Percentiles rank a stretch among this genome's conserved stretches.
phyloP scores from a whole-genome alignment of 2,888 invertebrate species.

The Anthrax anthrax region DNA sequence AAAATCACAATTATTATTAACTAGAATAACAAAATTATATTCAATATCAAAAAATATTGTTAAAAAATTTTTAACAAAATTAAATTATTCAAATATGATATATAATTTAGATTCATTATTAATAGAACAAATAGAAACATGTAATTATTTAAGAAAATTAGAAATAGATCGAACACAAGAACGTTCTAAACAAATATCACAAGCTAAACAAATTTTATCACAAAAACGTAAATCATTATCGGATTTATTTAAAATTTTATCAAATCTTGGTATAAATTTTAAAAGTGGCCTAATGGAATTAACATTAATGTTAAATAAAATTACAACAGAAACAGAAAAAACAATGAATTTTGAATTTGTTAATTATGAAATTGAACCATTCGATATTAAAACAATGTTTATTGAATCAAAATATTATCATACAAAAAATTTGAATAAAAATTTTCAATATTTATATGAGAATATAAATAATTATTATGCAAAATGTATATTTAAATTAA shows the following conservation, averaged over 20 bases:
- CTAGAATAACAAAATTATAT: constrained; percentile 36
- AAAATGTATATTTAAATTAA: constrained; percentile 30
- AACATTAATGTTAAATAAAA: constrained; percentile 23
- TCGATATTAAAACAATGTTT: constrained; percentile 41
- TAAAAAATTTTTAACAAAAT: constrained; percentile 43
- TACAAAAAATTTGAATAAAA: constrained; percentile 28
- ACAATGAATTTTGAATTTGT: constrained; percentile 37
- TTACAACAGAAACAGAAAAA: neutral
- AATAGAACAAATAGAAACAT: constrained; percentile 49
- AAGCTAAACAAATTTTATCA: constrained; percentile 66
- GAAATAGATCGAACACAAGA: constrained; percentile 37
- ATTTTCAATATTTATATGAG: constrained; percentile 26
- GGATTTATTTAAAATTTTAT: constrained; percentile 69
- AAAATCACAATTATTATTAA: constrained; percentile 14
- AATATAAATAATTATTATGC: constrained; percentile 28
- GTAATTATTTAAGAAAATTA: constrained; percentile 49
- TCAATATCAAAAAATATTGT: constrained; percentile 49
- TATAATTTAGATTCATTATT: constrained; percentile 51
- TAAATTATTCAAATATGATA: constrained; percentile 45
- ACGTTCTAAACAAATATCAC: constrained; percentile 60
- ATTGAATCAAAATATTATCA: constrained; percentile 39
- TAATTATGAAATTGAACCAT: constrained; percentile 52
- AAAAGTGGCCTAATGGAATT: constrained; percentile 57
- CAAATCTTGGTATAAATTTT: constrained; percentile 64
- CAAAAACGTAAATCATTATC: constrained; percentile 74